Evolutionary conservation across 2,113 vertebrate species (phyloP), one percentile per base, ranked within the genome.

Genomic region (Nothocercus nigrocapillus): DNA sequence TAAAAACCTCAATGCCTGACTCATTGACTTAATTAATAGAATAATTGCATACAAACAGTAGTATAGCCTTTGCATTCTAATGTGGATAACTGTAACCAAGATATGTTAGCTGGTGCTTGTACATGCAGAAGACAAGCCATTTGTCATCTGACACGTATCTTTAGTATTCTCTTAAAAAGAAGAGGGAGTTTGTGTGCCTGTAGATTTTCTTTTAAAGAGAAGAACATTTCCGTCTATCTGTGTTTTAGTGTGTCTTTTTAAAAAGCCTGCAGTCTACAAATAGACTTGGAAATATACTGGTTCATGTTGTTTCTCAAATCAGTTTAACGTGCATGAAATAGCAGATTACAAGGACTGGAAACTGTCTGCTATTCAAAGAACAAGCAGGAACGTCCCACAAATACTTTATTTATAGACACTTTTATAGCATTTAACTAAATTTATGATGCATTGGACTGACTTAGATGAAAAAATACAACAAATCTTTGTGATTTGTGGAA

Each of bases 391-490:
- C 70, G 82, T 82, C 93, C 90, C 83, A 96, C 94, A 92, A 90
- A 94, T 95, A 54, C 51, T 92, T 95, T 96, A 96, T 96, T 96
- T 97, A 88, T 97, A 94, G 92, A 32, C 5, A 16, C 6, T 73
- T 88, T 22, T 70, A 19, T 82, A 91, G 58, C 76, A 45, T 75
- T 77, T 72, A 72, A 82, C 68, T 82, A 74, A 90, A 92, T 94
- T 84, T 59, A 45, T 74, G 40, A 18, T 96, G 67, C 47, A 53
- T 68, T 82, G 36, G 66, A 84, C 61, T 94, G 89, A 30, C 88
- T 5, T 58, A 72, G 70, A 56, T 91, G 70, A 90, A 95, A 66
- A 79, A 75, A 81, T 68, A 73, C 38, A 87, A 86, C 67, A 53
- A n/a, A 70, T 82, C 40, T 85, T 79, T 76, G 70, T 90, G 81